Base-by-base conservation (phyloP, 2,797 vertebrate species). In the Acrossocheilus fasciatus region DNA sequence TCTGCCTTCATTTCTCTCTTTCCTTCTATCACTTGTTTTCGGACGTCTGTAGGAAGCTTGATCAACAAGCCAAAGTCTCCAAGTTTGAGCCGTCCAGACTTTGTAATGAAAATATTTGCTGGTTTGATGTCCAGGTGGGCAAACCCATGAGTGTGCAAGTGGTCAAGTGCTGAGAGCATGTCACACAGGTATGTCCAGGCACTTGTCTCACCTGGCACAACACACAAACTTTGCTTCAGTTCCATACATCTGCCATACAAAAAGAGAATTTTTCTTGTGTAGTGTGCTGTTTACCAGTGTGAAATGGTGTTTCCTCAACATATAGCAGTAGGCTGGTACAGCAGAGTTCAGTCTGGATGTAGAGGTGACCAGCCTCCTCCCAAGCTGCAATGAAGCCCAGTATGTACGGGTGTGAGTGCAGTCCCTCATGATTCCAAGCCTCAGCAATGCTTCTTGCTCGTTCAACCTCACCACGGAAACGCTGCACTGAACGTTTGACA, bases 331-430 rank as follows among this genome's bases (percentile, higher is more conserved):
- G 92, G 89, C 95, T 98, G 82, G 94, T 95, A 78, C 93, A 95
- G 6, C 97, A 98, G 74, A 98, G 93, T 91, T 98, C 97, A 0
- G 96, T 98, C 94, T 98, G 97, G 81, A 98, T 96, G 93, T 97
- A 97, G 0, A 98, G 95, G n/a, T 96, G 92, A 11, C 95, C 96
- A 0, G 90, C 92, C 93, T 98, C 97, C 91, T 98, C 97, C 97
- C 97, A 98, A 88, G 97, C 97, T 0, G 94, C 95, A 62, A 96
- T 92, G 39, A 98, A 96, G 62, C 93, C 90, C 89, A 98, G 92
- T 50, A 97, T 96, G 86, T 96, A 94, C 6, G 97, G 96, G 89
- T 98, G 97, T 77, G 93, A 94, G 66, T 94, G 95, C 68, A 98
- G 93, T 9, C 92, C 92, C 89, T 98, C 97, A 0, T 98, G 97